Evolutionary conservation across 2,888 invertebrate species (phyloP).

Genomic region (Tenthredo notha): DNA sequence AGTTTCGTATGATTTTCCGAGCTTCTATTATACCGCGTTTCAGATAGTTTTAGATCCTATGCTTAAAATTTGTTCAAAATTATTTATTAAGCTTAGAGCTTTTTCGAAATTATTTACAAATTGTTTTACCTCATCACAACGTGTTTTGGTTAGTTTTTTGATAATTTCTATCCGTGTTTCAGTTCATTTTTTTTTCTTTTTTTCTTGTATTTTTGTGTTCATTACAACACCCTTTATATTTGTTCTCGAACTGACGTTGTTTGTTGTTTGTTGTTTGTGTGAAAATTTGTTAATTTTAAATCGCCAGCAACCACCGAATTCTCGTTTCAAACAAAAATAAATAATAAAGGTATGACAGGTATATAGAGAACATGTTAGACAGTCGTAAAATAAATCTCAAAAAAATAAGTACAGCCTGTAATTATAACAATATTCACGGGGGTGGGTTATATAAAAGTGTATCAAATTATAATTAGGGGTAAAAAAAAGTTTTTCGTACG

Average conservation of each 20-base stretch:
- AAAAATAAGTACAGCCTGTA: neutral
- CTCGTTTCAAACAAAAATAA: neutral
- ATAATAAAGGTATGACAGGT: neutral
- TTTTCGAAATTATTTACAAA: neutral
- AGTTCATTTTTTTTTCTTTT: neutral
- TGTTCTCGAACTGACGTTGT: neutral
- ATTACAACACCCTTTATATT: neutral
- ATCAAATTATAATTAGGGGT: constrained; percentile 2
- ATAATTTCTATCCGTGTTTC: neutral
- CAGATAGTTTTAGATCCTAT: neutral
- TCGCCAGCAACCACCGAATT: neutral
- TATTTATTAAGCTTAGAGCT: too few species aligned
- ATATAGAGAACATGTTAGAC: neutral
- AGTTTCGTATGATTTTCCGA: neutral
- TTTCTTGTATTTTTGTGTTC: neutral
- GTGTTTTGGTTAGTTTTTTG: neutral
- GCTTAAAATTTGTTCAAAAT: neutral
- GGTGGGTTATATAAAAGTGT: neutral
- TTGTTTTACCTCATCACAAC: neutral
- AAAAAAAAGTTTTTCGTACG: neutral
- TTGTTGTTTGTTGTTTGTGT: too few species aligned
- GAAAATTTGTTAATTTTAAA: neutral
- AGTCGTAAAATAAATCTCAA: neutral
- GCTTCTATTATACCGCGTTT: neutral
- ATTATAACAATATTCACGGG: neutral